Evolutionary conservation across 2,797 vertebrate genomes (phyloP).

Genomic region (Sparus aurata): DNA sequence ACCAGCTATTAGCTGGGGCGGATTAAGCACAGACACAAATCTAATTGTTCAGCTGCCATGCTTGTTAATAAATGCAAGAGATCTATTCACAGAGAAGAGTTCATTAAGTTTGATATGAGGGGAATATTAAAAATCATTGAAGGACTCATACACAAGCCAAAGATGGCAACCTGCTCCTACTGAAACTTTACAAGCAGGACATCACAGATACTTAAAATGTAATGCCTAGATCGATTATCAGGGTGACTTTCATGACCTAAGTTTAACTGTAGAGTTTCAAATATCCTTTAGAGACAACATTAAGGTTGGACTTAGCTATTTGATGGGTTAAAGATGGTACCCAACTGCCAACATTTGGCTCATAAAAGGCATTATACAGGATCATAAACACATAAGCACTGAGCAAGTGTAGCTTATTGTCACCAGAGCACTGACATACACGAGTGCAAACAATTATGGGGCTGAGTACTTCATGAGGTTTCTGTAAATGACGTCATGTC

Average conservation of each 20-base stretch:
- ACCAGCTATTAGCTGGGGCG: slow-evolving; percentile 34
- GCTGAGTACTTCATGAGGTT: slow-evolving; percentile 38
- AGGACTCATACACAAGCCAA: background rate
- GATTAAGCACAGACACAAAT: slow-evolving; percentile 36
- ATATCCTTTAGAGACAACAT: slow-evolving; percentile 1
- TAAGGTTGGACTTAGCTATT: background rate
- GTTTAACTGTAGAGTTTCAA: slow-evolving; percentile 2
- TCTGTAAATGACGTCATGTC: slow-evolving; percentile 42
- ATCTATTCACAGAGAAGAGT: slow-evolving; percentile 54
- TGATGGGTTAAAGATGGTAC: slow-evolving; percentile 46
- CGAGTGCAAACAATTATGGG: slow-evolving; percentile 50
- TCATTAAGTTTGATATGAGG: background rate
- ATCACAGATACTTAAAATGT: background rate
- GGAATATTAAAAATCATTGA: background rate
- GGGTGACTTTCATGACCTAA: background rate
- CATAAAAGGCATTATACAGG: slow-evolving; percentile 54
- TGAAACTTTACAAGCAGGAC: background rate
- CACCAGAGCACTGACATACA: slow-evolving; percentile 35
- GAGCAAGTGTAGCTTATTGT: slow-evolving; percentile 39
- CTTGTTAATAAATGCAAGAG: slow-evolving; percentile 48
- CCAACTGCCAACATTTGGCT: slow-evolving; percentile 54
- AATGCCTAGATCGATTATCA: slow-evolving; percentile 9
- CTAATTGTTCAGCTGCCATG: slow-evolving; percentile 70
- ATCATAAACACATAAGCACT: slow-evolving; percentile 64
- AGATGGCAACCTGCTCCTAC: slow-evolving; percentile 7